These are phyloP conservation scores for Brachylomia viminalis DNA, from an alignment of 2,888 invertebrate genomes.

Conservation along the genomic window DNA sequence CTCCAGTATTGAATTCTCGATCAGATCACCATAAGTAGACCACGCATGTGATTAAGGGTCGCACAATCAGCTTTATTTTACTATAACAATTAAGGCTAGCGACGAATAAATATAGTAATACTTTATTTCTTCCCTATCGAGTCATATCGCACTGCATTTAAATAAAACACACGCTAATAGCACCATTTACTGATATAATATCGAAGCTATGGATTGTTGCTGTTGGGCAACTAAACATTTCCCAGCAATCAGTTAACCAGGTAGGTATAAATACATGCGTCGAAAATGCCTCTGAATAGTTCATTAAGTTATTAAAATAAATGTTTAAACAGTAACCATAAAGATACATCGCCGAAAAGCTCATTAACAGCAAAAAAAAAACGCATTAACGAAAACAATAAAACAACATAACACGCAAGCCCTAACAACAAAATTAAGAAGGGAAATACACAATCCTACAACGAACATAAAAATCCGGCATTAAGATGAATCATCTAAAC, in stretches of 20 bases:
- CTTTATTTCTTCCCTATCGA: too few species aligned
- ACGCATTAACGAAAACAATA: slow-evolving; percentile 8
- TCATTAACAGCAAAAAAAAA: slow-evolving; percentile 17
- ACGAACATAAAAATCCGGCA: slow-evolving; percentile 40
- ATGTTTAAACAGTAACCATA: not conserved
- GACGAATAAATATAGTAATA: too few species aligned
- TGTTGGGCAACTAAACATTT: too few species aligned
- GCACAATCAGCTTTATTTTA: not conserved
- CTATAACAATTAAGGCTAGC: not conserved
- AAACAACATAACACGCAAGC: slow-evolving; percentile 33
- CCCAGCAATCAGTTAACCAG: too few species aligned
- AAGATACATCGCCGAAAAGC: slow-evolving; percentile 14
- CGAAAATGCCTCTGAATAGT: too few species aligned
- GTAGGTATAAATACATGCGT: too few species aligned
- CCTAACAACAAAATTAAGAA: slow-evolving; percentile 31
- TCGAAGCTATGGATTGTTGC: not conserved
- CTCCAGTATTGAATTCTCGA: not conserved
- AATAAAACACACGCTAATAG: not conserved
- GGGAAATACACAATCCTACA: slow-evolving; percentile 44
- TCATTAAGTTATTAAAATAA: slow-evolving; percentile 27
- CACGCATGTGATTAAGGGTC: not conserved
- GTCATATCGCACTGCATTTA: not conserved
- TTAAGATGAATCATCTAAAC: slow-evolving; percentile 71
- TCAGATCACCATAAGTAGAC: slow-evolving; percentile 2
- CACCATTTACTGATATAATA: not conserved